These are phyloP conservation scores for Athene cunicularia DNA, from an alignment of 2,113 vertebrate genomes.

Conservation along the genomic window DNA sequence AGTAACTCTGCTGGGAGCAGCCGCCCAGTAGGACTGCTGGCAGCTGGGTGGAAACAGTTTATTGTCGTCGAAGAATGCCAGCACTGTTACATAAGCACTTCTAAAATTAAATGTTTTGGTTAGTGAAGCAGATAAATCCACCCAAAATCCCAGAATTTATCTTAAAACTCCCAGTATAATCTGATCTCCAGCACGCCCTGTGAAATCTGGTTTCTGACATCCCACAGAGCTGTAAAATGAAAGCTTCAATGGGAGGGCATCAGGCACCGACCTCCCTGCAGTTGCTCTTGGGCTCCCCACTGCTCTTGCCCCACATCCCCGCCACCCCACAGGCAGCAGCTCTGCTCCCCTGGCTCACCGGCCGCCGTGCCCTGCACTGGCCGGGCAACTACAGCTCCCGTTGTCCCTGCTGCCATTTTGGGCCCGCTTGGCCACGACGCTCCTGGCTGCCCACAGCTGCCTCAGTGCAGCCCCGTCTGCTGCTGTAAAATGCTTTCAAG, in stretches of 20 bases:
- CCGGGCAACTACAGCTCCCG: background rate
- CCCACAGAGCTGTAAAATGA: fast-evolving
- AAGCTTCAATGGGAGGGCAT: fast-evolving
- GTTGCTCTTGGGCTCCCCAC: fast-evolving
- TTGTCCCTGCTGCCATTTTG: background rate
- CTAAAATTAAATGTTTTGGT: background rate
- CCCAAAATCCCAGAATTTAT: background rate
- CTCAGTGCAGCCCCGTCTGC: too few relatives aligned
- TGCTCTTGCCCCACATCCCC: fast-evolving
- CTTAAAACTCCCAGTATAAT: background rate
- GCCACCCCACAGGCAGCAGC: fast-evolving
- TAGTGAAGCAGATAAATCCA: background rate
- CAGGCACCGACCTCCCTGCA: fast-evolving
- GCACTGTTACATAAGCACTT: background rate
- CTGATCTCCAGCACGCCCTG: background rate
- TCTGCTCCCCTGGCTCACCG: background rate
- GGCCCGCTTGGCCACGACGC: too few relatives aligned
- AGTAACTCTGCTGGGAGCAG: background rate
- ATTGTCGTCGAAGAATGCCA: background rate
- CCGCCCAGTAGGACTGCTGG: background rate
- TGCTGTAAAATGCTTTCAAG: too few relatives aligned
- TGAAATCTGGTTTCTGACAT: background rate
- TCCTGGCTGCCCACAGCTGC: too few relatives aligned
- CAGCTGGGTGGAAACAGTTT: background rate
- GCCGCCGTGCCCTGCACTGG: background rate